Evolutionary conservation across 2,888 invertebrate genomes (phyloP).

Genomic region (Drosophila testacea): DNA sequence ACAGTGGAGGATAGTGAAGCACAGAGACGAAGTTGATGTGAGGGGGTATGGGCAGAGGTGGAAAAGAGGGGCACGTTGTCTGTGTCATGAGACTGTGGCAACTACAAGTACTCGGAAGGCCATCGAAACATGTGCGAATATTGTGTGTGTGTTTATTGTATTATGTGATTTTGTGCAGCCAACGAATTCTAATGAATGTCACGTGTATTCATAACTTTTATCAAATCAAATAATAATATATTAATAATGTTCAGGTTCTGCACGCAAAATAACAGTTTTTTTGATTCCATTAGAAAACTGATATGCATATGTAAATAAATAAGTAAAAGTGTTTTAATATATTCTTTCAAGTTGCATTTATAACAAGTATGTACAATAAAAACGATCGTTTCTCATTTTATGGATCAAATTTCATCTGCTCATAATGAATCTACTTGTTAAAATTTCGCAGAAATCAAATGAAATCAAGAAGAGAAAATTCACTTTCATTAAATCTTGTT

Average conservation of each 20-base stretch:
- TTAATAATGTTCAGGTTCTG: constrained; percentile 6
- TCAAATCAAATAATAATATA: constrained; percentile 7
- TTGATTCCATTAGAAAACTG: too few relatives aligned
- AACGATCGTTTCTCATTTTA: too few relatives aligned
- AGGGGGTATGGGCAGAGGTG: not conserved
- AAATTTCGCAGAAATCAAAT: too few relatives aligned
- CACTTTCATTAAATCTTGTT: too few relatives aligned
- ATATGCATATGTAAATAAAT: too few relatives aligned
- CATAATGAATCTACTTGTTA: too few relatives aligned
- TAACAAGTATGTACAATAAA: too few relatives aligned
- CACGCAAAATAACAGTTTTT: constrained; percentile 3
- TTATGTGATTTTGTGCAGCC: constrained; percentile 4
- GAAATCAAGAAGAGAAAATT: too few relatives aligned
- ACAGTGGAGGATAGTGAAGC: not conserved
- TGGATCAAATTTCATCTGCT: too few relatives aligned
- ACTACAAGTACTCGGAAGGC: constrained; percentile 30
- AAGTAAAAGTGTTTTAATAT: too few relatives aligned
- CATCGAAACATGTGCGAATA: constrained; percentile 32
- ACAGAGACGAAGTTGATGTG: constrained; percentile 7
- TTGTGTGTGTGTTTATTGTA: not conserved
- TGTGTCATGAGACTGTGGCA: constrained; percentile 42
- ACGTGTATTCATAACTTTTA: constrained; percentile 6
- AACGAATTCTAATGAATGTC: constrained; percentile 18
- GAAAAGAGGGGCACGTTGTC: not conserved
- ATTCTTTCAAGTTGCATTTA: too few relatives aligned